Evolutionary conservation across 2,888 invertebrate species (phyloP).

Genomic region (Calephelis perditalis): DNA sequence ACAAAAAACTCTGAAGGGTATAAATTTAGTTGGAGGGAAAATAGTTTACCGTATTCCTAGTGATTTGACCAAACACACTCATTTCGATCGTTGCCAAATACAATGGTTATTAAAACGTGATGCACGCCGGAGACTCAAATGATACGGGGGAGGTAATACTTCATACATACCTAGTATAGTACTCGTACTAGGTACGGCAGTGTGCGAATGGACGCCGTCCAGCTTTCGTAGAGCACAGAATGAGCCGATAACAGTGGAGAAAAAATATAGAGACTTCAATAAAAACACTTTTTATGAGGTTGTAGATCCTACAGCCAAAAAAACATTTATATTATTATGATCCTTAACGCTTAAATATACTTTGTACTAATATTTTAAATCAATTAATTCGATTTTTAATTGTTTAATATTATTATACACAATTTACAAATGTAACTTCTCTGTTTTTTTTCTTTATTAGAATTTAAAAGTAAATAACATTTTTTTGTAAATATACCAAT

Average conservation of each 20-base stretch:
- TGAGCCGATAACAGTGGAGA: constrained; percentile 41
- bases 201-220: constrained; percentile 68
- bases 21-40: constrained; percentile 39
- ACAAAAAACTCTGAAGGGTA: constrained; percentile 36
- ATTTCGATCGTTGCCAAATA: constrained; percentile 76
- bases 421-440: too few relatives aligned
- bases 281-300: background rate
- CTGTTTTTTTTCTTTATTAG: too few relatives aligned
- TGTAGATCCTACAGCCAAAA: too few relatives aligned
- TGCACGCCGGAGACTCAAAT: constrained; percentile 48
- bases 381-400: too few relatives aligned
- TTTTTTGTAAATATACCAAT: too few relatives aligned
- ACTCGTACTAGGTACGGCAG: constrained; percentile 31
- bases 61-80: constrained; percentile 57
- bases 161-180: constrained; percentile 23
- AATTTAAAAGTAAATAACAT: too few relatives aligned
- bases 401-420: too few relatives aligned
- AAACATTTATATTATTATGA: too few relatives aligned
- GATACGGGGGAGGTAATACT: constrained; percentile 47
- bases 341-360: too few relatives aligned
- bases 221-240: constrained; percentile 63
- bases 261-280: constrained; percentile 17
- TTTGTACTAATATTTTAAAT: too few relatives aligned
- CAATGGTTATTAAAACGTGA: constrained; percentile 76
- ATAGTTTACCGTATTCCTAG: constrained; percentile 54